Evolutionary conservation across 2,888 invertebrate genomes (phyloP), one percentile per base, ranked within the genome.

Genomic region (Plutella xylostella): DNA sequence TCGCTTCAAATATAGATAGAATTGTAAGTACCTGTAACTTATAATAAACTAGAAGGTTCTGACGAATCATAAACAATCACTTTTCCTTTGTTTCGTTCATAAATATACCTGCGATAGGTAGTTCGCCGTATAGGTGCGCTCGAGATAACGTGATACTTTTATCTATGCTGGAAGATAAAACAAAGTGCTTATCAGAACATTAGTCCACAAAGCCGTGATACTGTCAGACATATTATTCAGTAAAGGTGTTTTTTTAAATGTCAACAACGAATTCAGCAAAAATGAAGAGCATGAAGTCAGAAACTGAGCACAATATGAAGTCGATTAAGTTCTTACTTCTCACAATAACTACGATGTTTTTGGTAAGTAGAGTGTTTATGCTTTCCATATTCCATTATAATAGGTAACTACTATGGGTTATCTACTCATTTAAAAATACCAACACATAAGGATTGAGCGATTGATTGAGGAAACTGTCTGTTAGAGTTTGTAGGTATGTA

Each of bases 221-320:
- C 25, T 39, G 17, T n/a, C 9, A 28, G n/a, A 9, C 9, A 28
- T n/a, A 25, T 14, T n/a, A 31, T 31, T 42, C 39, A 42, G 30
- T 31, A 31, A 12, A 42, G 19, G 14, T 40, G 11, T 12, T 19
- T 6, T 11, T 25, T 14, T 12, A 33, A 34, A 43, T 43, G 35
- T 34, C 34, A 6, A 52, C 49, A 41, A 50, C 52, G 6, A 63
- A 63, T 45, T 51, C 53, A 12, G 60, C 63, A 41, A 69, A 61
- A 38, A 71, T 80, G 63, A 65, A 68, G 55, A 68, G 82, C 20
- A 68, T 55, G 6, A 82, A 79, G 47, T 68, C 76, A 0, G 80
- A 82, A 49, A 58, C 72, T 28, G 79, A 83, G 37, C 80, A 80
- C 59, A 78, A 77, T 42, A 73, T 82, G 82, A 82, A 77, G 59